Evolutionary conservation across 2,888 invertebrate genomes (phyloP).

Genomic region (Ypsolopha sequella): DNA sequence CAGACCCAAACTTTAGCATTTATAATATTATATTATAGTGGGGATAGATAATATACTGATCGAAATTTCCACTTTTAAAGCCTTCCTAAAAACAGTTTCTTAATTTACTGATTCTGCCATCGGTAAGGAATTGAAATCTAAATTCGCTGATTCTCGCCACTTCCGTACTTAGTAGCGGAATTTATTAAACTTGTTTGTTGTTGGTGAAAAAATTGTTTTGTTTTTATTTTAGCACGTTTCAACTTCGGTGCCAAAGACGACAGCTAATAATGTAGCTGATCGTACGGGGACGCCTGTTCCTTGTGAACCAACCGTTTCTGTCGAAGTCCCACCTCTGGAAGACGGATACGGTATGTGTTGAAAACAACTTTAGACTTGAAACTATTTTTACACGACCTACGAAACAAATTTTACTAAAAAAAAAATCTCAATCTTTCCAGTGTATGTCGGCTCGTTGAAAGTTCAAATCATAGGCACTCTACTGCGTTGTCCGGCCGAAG

Average conservation of each 20-base stretch:
- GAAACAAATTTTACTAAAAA: background rate
- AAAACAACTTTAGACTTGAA: background rate
- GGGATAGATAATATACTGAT: too few species aligned
- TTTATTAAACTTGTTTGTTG: too few species aligned
- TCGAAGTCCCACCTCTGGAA: conserved; percentile 23
- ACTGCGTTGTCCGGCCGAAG: conserved; percentile 81
- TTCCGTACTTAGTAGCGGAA: too few species aligned
- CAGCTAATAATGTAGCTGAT: conserved; percentile 11
- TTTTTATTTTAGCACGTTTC: background rate
- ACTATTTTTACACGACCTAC: background rate
- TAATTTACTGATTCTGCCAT: too few species aligned
- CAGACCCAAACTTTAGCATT: too few species aligned
- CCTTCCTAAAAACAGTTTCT: too few species aligned
- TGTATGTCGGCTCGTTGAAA: conserved; percentile 70
- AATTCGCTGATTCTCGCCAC: too few species aligned
- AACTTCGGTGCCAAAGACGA: conserved; percentile 4
- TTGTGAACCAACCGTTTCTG: background rate
- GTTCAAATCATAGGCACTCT: conserved; percentile 78
- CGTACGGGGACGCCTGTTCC: conserved; percentile 9
- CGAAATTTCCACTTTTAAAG: too few species aligned
- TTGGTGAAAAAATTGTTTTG: too few species aligned
- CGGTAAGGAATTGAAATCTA: too few species aligned
- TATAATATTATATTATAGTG: too few species aligned
- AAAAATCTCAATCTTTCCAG: conserved; percentile 33
- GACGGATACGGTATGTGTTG: conserved; percentile 47